Evolutionary conservation across 2,888 invertebrate species (phyloP), one percentile per base, ranked within the genome.

Genomic region (Rhingia campestris): DNA sequence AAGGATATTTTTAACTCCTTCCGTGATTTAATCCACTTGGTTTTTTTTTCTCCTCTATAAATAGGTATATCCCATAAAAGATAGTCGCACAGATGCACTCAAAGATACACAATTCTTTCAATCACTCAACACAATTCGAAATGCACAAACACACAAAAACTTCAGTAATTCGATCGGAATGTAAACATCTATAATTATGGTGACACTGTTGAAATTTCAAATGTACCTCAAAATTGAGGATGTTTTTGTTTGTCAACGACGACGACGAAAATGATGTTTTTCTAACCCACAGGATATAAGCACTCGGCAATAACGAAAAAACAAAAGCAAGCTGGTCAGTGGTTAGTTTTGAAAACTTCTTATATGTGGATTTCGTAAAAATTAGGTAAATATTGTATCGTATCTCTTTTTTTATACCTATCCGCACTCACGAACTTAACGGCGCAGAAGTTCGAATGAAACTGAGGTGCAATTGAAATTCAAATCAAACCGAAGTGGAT

Each of bases 371-470:
- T 2, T 22, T 22, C 22, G 22, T 22, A 22, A 22, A 22, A 22
- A 22, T 22, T 2, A 22, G 12, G 6, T 66, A 47, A 47, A n/a
- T 14, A 53, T 70, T 39, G 51, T 39, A 45, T 22, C 32, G 30
- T n/a, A 47, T n/a, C 6, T 30, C 10, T 14, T 2, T 9, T 7
- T 10, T 2, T n/a, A 58, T 6, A 9, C 37, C 9, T 43, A 69
- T 35, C 33, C 58, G 41, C 41, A 33, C 39, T 58, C 22, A 22
- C 22, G 43, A 41, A 75, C 81, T 63, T 35, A 47, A 63, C 82
- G 63, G 61, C 69, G 41, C 73, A 69, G 58, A 82, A 73, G 82
- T 82, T 82, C 82, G 82, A 82, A 69, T 79, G 79, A 73, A 73
- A 82, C 82, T 82, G 73, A 82, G 43, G 14, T 74, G 61, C 67